phyloP scores from a whole-genome alignment of 2,797 vertebrate genomes.

The Tapera naevia region DNA sequence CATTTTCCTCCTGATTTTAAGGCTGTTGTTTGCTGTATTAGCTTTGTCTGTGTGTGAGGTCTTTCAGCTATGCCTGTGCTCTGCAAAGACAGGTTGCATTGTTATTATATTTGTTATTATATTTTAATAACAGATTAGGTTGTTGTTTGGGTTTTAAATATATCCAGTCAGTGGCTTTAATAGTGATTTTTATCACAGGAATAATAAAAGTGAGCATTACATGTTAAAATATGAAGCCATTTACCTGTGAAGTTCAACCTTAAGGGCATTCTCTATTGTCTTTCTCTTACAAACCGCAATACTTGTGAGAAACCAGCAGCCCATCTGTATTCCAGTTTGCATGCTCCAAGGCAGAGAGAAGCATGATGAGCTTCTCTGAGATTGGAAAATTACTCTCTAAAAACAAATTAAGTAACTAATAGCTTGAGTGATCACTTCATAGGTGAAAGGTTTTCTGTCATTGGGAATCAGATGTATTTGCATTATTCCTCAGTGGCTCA shows the following conservation, averaged over 20 bases:
- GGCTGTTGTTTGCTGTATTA: conserved; percentile 7
- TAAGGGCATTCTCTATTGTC: conserved; percentile 6
- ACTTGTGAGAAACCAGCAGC: not conserved
- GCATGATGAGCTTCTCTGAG: not conserved
- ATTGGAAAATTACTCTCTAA: not conserved
- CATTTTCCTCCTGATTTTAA: conserved; percentile 2
- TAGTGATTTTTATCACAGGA: conserved; percentile 14
- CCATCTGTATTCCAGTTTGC: not conserved
- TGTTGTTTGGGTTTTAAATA: not conserved
- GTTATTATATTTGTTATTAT: conserved; percentile 22
- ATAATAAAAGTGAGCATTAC: not conserved
- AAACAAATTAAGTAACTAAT: conserved; percentile 11
- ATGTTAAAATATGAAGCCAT: conserved; percentile 9
- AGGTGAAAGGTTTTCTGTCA: conserved; percentile 43
- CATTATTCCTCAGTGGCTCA: conserved; percentile 48
- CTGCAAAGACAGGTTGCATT: not conserved
- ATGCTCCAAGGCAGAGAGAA: not conserved
- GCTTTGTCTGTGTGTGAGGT: not conserved
- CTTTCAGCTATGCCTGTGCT: conserved; percentile 1
- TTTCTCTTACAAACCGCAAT: not conserved
- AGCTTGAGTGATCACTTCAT: conserved; percentile 2
- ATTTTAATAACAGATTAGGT: not conserved
- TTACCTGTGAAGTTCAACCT: conserved; percentile 26
- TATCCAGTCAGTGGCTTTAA: conserved; percentile 5
- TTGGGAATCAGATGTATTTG: conserved; percentile 17